These are phyloP conservation scores for Drosophila eohydei DNA, from an alignment of 2,888 invertebrate species.

Conservation along the genomic window DNA sequence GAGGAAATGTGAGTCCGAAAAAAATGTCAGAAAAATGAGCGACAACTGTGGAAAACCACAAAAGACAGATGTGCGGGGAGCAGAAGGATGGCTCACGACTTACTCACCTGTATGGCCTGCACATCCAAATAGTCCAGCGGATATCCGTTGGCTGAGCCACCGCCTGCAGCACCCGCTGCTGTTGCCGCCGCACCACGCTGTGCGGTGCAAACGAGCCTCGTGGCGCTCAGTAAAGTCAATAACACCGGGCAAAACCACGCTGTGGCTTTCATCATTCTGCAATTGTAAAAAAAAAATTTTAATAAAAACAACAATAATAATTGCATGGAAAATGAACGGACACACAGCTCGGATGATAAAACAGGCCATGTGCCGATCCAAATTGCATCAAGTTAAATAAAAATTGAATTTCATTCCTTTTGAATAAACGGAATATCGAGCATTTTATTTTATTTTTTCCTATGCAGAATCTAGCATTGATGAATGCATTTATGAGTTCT, in stretches of 20 bases:
- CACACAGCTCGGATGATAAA: constrained; percentile 30
- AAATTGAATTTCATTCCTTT: constrained; percentile 41
- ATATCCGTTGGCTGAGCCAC: constrained; percentile 68
- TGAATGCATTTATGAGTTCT: not conserved
- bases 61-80: not conserved
- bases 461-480: not conserved
- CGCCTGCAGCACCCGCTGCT: constrained; percentile 48
- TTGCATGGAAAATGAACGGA: constrained; percentile 41
- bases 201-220: constrained; percentile 83
- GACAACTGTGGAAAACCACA: constrained; percentile 56
- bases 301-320: constrained; percentile 23
- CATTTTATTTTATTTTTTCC: not conserved
- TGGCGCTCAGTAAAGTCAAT: constrained; percentile 83
- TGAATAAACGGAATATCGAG: constrained; percentile 49
- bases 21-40: constrained; percentile 27
- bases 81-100: not conserved
- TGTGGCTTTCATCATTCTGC: constrained; percentile 84
- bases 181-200: constrained; percentile 70
- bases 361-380: not conserved
- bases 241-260: constrained; percentile 85
- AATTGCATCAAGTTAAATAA: constrained; percentile 24
- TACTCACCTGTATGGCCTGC: constrained; percentile 83
- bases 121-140: constrained; percentile 81
- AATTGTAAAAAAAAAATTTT: constrained; percentile 25
- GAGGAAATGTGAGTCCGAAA: constrained; percentile 34